Conservation (phyloP, 2,113 vertebrate species). For the Rhodinocichla rosea region DNA sequence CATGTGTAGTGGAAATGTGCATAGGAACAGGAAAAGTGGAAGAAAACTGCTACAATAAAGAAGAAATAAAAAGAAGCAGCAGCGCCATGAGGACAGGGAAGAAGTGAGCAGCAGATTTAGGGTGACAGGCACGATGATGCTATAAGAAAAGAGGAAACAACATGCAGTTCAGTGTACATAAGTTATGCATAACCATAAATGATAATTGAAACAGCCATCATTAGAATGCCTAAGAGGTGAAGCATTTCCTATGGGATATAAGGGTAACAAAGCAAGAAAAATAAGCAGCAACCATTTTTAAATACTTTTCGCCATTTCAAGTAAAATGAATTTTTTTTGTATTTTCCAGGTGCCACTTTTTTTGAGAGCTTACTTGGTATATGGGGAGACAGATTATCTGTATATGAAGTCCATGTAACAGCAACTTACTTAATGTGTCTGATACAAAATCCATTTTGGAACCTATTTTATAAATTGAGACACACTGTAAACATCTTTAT, state of each 20-base stretch:
- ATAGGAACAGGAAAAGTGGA: background rate
- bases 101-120: background rate
- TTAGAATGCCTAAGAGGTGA: background rate
- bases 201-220: background rate
- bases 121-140: background rate
- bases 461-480: background rate
- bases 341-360: background rate
- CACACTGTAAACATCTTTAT: background rate
- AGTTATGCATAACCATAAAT: background rate
- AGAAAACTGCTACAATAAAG: background rate
- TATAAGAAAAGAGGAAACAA: background rate
- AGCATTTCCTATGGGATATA: background rate
- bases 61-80: background rate
- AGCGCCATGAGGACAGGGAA: background rate
- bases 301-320: background rate
- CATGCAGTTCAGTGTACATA: background rate
- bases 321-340: fast-evolving
- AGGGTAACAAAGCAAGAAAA: background rate
- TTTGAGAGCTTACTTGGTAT: background rate
- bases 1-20: background rate
- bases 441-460: background rate
- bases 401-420: background rate
- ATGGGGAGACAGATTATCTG: no score
- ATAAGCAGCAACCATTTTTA: background rate
- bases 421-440: background rate